Base-by-base conservation (phyloP, 2,888 invertebrate species). In the Drosophila fungiperda region DNA sequence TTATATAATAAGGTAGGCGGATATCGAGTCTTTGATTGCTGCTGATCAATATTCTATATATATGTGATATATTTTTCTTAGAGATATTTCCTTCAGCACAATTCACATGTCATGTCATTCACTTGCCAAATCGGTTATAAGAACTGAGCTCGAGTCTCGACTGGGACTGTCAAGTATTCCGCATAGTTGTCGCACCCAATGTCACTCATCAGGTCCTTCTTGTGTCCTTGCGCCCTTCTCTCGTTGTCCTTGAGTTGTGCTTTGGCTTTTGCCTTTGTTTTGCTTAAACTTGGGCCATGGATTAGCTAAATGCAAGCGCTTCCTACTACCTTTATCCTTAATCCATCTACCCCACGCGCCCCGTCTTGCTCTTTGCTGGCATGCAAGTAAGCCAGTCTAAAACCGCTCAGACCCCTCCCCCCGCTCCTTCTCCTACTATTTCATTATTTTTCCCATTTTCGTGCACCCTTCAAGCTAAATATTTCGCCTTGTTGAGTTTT, bases 401-500 rank as follows among this genome's bases (percentile, higher is more conserved):
- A 57, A 32, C n/a, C 26, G 26, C 26, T 38, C 12, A 40, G 20
- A 23, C 15, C 23, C 29, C 17, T 17, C 23, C 17, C n/a, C 32
- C 8, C 35, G 0, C 40, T 40, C 49, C 45, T 6, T 32, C 29
- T 32, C 29, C 50, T 50, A 11, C 11, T 15, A 20, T 20, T n/a
- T 40, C 71, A 38, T 58, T 42, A 36, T 59, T 20, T 58, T 48
- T 59, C 23, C 26, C 67, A 59, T 60, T 59, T 71, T 52, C 45
- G 40, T 64, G 67, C 74, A 73, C 87, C 68, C 89, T 88, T 86
- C 75, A 78, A 80, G 81, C 78, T 80, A 77, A 88, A 80, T 68
- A 80, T 83, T 88, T 80, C 80, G 83, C 88, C 80, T 71, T 70
- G 74, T 83, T 86, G 73, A 79, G 81, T 80, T 85, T 84, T 82